Conservation (phyloP, 2,797 vertebrate species). For the Columba guinea region DNA sequence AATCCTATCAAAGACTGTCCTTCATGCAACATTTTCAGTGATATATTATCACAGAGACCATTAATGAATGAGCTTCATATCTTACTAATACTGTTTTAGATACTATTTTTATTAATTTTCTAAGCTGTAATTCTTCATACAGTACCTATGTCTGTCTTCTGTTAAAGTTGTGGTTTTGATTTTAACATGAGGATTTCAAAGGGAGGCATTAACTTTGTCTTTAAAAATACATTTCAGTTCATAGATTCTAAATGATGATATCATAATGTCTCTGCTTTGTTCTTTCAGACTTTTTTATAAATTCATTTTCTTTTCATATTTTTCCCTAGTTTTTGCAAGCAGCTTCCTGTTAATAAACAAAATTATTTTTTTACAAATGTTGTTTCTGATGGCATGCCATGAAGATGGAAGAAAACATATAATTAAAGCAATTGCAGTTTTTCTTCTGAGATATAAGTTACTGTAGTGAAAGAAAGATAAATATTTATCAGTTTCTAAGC, state of each 20-base stretch:
- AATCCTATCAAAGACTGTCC: conserved; percentile 91
- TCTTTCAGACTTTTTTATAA: conserved; percentile 56
- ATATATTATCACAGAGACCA: conserved; percentile 88
- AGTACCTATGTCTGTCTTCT: conserved; percentile 78
- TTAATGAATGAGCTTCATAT: conserved; percentile 92
- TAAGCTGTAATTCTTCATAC: conserved; percentile 78
- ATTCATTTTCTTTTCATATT: conserved; percentile 70
- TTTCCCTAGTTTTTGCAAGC: conserved; percentile 53
- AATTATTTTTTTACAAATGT: conserved; percentile 47
- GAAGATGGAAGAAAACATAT: conserved; percentile 41
- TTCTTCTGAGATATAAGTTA: conserved; percentile 40
- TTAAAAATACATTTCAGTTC: conserved; percentile 74
- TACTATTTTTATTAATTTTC: conserved; percentile 92
- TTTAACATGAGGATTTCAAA: conserved; percentile 80
- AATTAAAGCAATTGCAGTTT: conserved; percentile 55
- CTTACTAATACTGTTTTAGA: conserved; percentile 92
- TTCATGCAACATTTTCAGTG: conserved; percentile 93
- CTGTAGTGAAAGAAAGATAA: conserved; percentile 61
- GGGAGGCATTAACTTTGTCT: conserved; percentile 71
- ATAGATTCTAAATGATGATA: conserved; percentile 67
- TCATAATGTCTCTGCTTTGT: conserved; percentile 69
- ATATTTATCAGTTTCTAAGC: conserved; percentile 66
- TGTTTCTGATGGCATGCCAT: conserved; percentile 21
- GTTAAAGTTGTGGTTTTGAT: conserved; percentile 80
- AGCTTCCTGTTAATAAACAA: conserved; percentile 68